A percentile compares a stretch with the other conserved stretches of the same genome.
Evolutionary conservation across 2,888 invertebrate genomes (phyloP).

Genomic region (Cryptosula pallasiana): DNA sequence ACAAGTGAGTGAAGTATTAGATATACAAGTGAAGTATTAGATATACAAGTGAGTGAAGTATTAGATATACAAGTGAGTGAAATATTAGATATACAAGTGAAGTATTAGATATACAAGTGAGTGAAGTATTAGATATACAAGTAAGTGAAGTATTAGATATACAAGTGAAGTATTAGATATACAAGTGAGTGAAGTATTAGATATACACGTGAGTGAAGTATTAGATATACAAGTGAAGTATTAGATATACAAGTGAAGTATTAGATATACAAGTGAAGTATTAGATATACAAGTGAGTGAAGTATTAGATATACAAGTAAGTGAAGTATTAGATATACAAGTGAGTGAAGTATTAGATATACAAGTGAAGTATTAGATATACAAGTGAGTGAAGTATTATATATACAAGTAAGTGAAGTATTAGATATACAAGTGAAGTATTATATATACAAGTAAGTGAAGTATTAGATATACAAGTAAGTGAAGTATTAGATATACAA

Average conservation of each 20-base stretch:
- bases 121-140: slow-evolving; percentile 54
- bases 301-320: slow-evolving; percentile 55
- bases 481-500: slow-evolving; percentile 54
- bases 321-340: slow-evolving; percentile 54
- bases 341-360: slow-evolving; percentile 54
- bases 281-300: slow-evolving; percentile 54
- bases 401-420: too few species aligned
- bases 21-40: slow-evolving; percentile 55
- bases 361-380: slow-evolving; percentile 55
- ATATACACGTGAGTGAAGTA: slow-evolving; percentile 54
- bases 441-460: slow-evolving; percentile 54
- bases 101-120: slow-evolving; percentile 55
- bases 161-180: slow-evolving; percentile 55
- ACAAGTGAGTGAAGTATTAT: slow-evolving; percentile 52
- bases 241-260: slow-evolving; percentile 55
- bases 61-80: slow-evolving; percentile 54
- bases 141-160: slow-evolving; percentile 54
- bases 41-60: slow-evolving; percentile 54
- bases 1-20: slow-evolving; percentile 54
- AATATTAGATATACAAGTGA: too few species aligned
- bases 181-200: slow-evolving; percentile 54
- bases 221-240: slow-evolving; percentile 55
- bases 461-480: slow-evolving; percentile 55
- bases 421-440: slow-evolving; percentile 55
- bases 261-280: slow-evolving; percentile 55